A percentile compares a stretch with the other conserved stretches of the same genome.
Conservation (phyloP, 1,140 invertebrate genomes). For the Drosophila pseudoananassae region DNA sequence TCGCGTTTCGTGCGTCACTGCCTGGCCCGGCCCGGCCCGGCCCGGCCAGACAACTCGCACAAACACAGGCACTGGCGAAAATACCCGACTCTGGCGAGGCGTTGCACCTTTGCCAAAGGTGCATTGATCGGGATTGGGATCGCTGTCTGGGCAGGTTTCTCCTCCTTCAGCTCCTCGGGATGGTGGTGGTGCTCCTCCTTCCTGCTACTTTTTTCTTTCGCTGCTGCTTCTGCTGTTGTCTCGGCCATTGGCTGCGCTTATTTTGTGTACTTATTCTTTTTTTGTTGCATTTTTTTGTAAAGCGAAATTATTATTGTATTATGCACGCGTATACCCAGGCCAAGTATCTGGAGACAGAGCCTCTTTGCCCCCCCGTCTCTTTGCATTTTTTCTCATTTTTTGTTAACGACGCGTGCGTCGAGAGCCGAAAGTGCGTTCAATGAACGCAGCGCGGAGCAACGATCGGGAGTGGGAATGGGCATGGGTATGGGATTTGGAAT, state of each 20-base stretch:
- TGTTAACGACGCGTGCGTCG: constrained; percentile 50
- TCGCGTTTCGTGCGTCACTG: constrained; percentile 80
- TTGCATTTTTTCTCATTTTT: constrained; percentile 25
- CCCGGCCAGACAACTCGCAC: constrained; percentile 35
- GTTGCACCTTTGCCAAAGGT: constrained; percentile 77
- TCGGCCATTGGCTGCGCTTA: constrained; percentile 56
- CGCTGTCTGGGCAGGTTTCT: constrained; percentile 59
- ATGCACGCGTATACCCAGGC: constrained; percentile 41
- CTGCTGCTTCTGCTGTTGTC: constrained; percentile 6
- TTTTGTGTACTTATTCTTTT: constrained; percentile 32
- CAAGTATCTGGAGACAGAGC: constrained; percentile 42
- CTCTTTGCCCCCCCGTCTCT: constrained; percentile 13
- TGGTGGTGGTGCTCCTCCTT: background rate
- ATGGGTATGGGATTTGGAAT: background rate
- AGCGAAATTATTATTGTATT: constrained; percentile 61
- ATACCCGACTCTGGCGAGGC: constrained; percentile 53
- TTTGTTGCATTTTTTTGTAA: constrained; percentile 25
- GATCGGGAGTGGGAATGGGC: constrained; percentile 24
- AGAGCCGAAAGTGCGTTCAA: constrained; percentile 70
- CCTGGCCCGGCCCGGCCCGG: constrained; percentile 37
- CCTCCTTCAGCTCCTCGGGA: constrained; percentile 10
- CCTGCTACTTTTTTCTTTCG: background rate
- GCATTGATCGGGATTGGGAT: constrained; percentile 74
- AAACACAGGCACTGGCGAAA: constrained; percentile 2
- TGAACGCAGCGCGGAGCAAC: constrained; percentile 66